Evolutionary conservation across 2,888 invertebrate genomes (phyloP), one percentile per base, ranked within the genome.

Genomic region (Amaurobius ferox): DNA sequence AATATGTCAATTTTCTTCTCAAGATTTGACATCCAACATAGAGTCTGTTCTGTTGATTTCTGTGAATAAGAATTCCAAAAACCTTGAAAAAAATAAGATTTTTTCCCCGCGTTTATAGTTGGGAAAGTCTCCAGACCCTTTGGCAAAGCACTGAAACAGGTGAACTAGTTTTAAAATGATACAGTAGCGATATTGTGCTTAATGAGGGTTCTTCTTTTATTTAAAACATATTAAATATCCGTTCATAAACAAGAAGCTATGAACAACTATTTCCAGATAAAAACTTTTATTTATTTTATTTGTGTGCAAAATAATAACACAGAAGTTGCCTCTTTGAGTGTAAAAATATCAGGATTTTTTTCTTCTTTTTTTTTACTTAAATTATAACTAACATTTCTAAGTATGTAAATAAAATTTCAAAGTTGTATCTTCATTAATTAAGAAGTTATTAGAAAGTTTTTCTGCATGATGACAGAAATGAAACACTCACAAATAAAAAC

Each of bases 201-300:
- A 76, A 74, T 71, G 83, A 66, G 48, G 66, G 44, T 64, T 71
- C 40, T n/a, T 35, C 29, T 26, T 72, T 44, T 80, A 73, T 80
- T 73, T 19, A 73, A 68, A 19, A 26, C 5, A 48, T 61, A 39
- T 80, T 67, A 61, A 80, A 80, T 55, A 39, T 29, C 55, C 73
- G 62, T 44, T 79, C 29, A 66, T 79, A 48, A 73, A 64, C 79
- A 64, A 62, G 72, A 13, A 5, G 23, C 3, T 61, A 28, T 16
- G 30, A 61, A 32, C 32, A 44, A 32, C 68, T 39, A 28, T 44
- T 44, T 13, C 44, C 61, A 23, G 0, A 26, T 23, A 61, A 61
- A 23, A 23, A 23, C n/a, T n/a, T n/a, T n/a, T n/a, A n/a, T n/a
- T n/a, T n/a, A n/a, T n/a, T n/a, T n/a, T n/a, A n/a, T n/a, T n/a